These are phyloP conservation scores for fruit fly (Drosophila melanogaster) DNA, from an alignment of 1,140 invertebrate genomes.

Conservation along the genomic window Release_6_plus_ISO1_MT NT_033779.5:18262501-18263000, in stretches of 20 bases:
- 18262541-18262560: neutral
- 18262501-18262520: neutral
- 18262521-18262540: neutral
- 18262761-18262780: slow-evolving; percentile 8
- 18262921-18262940: slow-evolving; percentile 50
- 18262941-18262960: slow-evolving; percentile 22
- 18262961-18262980: neutral
- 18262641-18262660: slow-evolving; percentile 60
- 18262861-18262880: neutral
- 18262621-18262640: slow-evolving; percentile 54
- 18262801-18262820: slow-evolving; percentile 78
- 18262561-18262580: slow-evolving; percentile 19
- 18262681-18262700: slow-evolving; percentile 21
- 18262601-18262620: slow-evolving; percentile 17
- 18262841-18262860: slow-evolving; percentile 9
- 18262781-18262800: slow-evolving; percentile 49
- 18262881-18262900: slow-evolving; percentile 33
- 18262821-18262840: slow-evolving; percentile 74
- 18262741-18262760: neutral
- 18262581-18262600: slow-evolving; percentile 35
- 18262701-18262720: neutral
- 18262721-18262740: neutral
- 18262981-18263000: neutral
- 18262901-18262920: slow-evolving; percentile 68
- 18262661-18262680: slow-evolving; percentile 52